Evolutionary conservation across 2,797 vertebrate species (phyloP), one percentile per base, ranked within the genome.

Genomic region (Cynodonichthys magdalenae): DNA sequence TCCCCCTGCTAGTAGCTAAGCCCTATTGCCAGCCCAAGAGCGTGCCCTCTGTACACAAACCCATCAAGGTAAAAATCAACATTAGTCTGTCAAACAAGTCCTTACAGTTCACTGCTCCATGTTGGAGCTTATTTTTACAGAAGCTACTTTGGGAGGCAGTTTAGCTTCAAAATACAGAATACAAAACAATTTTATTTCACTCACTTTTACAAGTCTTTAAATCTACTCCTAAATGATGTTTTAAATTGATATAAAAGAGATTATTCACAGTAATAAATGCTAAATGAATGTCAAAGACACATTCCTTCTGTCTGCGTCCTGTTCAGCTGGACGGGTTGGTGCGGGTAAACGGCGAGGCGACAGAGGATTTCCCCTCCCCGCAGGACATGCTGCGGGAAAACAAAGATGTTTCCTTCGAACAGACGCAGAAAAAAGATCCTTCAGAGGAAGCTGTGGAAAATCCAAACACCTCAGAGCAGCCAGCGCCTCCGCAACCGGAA

Each of bases 1-100:
- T 98, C 88, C 95, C 96, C 77, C 90, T 99, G 87, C 91, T 99
- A 87, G 95, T 93, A 14, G 95, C 97, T 66, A 98, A 96, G 88
- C 97, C 97, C 89, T 99, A 98, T 88, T 90, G 94, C 71, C 96
- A 96, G 76, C 96, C 96, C 74, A 93, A 87, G 87, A 93, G 62
- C 74, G 92, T 90, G 2, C 93, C 93, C 58, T 79, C 94, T 19
- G 90, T 94, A 83, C 92, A 95, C 80, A 97, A 95, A 87, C 91
- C 92, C 19, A 90, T 96, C 49, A 97, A 96, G 96, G 97, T 98
- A 93, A 87, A 93, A 8, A 17, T 31, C 15, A 10, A 5, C 29
- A 36, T 63, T 14, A 51, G 12, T 47, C 14, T 10, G n/a, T 47
- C 34, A 49, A 0, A 55, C 1, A 36, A n/a, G 6, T n/a, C 15